phyloP scores from a whole-genome alignment of 2,888 invertebrate species.

The Pristionchus fissidentatus region DNA sequence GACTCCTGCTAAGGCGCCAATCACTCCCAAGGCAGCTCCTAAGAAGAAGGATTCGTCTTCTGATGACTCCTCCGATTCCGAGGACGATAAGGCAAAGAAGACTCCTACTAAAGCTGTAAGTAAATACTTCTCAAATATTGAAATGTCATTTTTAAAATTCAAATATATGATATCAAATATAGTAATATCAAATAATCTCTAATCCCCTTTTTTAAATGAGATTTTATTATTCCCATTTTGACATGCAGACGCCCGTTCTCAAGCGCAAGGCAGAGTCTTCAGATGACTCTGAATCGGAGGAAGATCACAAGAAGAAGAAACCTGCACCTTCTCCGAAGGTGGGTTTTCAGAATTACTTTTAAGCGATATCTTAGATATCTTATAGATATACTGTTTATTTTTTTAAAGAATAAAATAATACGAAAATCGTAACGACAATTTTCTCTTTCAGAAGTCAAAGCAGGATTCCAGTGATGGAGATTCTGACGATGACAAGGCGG shows the following conservation, averaged over 20 bases:
- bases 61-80: slow-evolving; percentile 57
- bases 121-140: background rate
- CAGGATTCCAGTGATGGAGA: background rate
- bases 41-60: slow-evolving; percentile 55
- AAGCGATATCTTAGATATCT: background rate
- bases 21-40: slow-evolving; percentile 44
- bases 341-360: background rate
- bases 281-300: slow-evolving; percentile 48
- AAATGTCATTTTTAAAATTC: slow-evolving; percentile 28
- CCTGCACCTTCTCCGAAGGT: slow-evolving; percentile 46
- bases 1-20: background rate
- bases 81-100: slow-evolving; percentile 52
- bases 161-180: background rate
- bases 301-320: slow-evolving; percentile 53
- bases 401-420: background rate
- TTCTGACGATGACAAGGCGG: background rate
- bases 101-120: slow-evolving; percentile 14
- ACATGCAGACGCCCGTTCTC: slow-evolving; percentile 39
- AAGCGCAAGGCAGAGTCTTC: slow-evolving; percentile 46
- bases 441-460: background rate
- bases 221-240: slow-evolving; percentile 39
- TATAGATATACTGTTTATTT: background rate
- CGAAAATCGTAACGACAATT: background rate
- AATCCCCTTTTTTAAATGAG: slow-evolving; percentile 46
- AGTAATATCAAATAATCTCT: too few species aligned